A percentile compares a stretch with the other conserved stretches of the same genome.
Evolutionary conservation across 1,140 invertebrate species (phyloP).

Genomic region (Carcinoscorpius rotundicauda): DNA sequence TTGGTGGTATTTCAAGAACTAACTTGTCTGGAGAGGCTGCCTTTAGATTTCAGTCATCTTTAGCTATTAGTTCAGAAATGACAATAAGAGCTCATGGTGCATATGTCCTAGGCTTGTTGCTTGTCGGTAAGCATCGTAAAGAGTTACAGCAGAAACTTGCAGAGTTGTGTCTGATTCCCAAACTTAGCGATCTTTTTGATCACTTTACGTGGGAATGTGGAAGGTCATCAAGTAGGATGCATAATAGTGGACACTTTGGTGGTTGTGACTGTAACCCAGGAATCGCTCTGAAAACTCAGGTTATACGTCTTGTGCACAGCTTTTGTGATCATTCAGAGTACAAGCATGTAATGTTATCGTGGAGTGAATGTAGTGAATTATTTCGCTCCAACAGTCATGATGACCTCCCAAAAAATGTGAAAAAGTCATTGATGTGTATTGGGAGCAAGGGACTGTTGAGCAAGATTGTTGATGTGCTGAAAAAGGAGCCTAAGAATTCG

Average conservation of each 20-base stretch:
- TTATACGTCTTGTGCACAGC: slow-evolving; percentile 37
- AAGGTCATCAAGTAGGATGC: slow-evolving; percentile 29
- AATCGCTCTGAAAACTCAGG: slow-evolving; percentile 39
- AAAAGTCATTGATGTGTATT: slow-evolving; percentile 32
- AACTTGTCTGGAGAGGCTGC: too few species aligned
- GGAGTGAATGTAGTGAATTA: slow-evolving; percentile 35
- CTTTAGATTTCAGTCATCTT: too few species aligned
- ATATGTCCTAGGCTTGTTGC: slow-evolving; percentile 36
- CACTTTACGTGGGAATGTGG: slow-evolving; percentile 39
- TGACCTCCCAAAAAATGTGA: slow-evolving; percentile 8
- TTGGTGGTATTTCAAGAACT: too few species aligned
- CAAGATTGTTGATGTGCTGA: slow-evolving; percentile 38
- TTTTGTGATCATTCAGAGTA: slow-evolving; percentile 41
- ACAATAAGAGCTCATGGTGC: slow-evolving; percentile 38
- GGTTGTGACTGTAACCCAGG: slow-evolving; percentile 39
- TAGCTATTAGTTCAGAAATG: too few species aligned
- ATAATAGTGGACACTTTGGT: slow-evolving; percentile 33
- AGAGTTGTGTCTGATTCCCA: slow-evolving; percentile 34
- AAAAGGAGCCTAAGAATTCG: slow-evolving; percentile 36
- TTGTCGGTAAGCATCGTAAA: slow-evolving; percentile 39
- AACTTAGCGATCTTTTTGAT: slow-evolving; percentile 37
- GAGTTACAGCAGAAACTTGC: slow-evolving; percentile 36
- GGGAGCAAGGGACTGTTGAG: slow-evolving; percentile 33
- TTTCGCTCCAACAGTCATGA: slow-evolving; percentile 19
- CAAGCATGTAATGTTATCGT: slow-evolving; percentile 35